Conservation (phyloP, 1,140 invertebrate genomes). For the Drosophila persimilis region DNA sequence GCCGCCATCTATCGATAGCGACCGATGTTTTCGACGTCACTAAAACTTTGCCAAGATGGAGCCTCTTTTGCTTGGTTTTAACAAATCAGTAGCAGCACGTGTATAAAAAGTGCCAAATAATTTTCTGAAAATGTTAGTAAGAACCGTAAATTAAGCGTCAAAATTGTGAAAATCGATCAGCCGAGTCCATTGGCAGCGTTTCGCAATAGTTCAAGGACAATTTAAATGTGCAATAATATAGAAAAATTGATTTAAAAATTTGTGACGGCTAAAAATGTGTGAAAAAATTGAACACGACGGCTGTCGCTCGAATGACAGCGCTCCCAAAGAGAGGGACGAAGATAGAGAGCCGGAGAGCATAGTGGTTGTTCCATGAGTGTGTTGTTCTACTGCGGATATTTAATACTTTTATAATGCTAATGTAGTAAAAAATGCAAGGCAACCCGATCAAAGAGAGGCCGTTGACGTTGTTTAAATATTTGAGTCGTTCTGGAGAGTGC, state of each 20-base stretch:
- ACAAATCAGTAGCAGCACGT: conserved; percentile 82
- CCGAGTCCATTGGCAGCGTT: conserved; percentile 9
- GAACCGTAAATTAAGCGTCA: conserved; percentile 42
- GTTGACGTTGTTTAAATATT: conserved; percentile 27
- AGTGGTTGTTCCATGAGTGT: conserved; percentile 54
- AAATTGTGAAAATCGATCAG: conserved; percentile 30
- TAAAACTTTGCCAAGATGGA: conserved; percentile 64
- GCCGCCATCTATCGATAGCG: conserved; percentile 33
- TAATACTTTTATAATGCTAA: conserved; percentile 35
- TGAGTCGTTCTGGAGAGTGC: conserved; percentile 19
- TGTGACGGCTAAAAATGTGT: conserved; percentile 49
- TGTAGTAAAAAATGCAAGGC: conserved; percentile 17
- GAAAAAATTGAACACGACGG: conserved; percentile 59
- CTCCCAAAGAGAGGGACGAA: conserved; percentile 35
- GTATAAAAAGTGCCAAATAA: conserved; percentile 83
- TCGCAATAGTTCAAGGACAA: conserved; percentile 8
- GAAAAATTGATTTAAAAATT: conserved; percentile 53
- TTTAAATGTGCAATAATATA: conserved; percentile 36
- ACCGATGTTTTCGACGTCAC: conserved; percentile 43
- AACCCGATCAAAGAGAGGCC: conserved; percentile 2
- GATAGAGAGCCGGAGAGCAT: conserved; percentile 26
- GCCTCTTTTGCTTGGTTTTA: conserved; percentile 82
- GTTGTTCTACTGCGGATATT: conserved; percentile 40
- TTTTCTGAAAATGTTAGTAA: conserved; percentile 83
- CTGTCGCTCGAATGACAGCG: conserved; percentile 61